A percentile compares a stretch with the other conserved stretches of the same genome.
phyloP scores from a whole-genome alignment of 2,797 vertebrate genomes.

The Macrochelys suwanniensis region DNA sequence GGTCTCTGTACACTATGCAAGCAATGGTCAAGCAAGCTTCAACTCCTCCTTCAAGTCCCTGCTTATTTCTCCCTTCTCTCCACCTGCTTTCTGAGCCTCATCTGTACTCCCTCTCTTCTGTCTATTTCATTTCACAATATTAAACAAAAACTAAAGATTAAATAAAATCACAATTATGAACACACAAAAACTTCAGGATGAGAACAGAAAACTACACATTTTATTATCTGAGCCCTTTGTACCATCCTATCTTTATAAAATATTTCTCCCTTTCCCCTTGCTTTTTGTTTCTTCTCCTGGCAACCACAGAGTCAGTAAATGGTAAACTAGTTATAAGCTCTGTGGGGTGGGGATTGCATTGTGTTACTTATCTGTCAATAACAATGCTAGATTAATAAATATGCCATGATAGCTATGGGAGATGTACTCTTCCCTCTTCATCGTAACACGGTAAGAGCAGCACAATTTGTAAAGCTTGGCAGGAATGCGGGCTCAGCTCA shows the following conservation, averaged over 20 bases:
- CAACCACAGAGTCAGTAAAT: constrained; percentile 50
- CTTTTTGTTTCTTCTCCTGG: constrained; percentile 45
- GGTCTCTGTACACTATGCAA: neutral
- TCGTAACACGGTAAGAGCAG: neutral
- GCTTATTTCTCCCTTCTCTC: neutral
- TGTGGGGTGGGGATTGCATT: constrained; percentile 56
- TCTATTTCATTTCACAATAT: constrained; percentile 44
- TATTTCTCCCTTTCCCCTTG: constrained; percentile 37
- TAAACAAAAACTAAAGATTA: neutral
- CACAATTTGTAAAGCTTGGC: constrained; percentile 41
- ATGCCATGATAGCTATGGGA: constrained; percentile 50
- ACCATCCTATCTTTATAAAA: constrained; percentile 28
- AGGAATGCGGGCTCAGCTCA: neutral
- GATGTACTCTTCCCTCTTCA: constrained; percentile 46
- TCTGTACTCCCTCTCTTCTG: constrained; percentile 27
- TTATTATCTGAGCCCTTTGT: constrained; percentile 60
- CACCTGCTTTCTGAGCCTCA: neutral
- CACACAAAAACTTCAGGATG: neutral
- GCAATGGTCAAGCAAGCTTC: constrained; percentile 37
- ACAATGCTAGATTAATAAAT: constrained; percentile 58
- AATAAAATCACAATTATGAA: constrained; percentile 52
- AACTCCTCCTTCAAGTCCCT: neutral
- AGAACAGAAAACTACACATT: constrained; percentile 25
- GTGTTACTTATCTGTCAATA: constrained; percentile 64
- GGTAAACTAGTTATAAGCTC: constrained; percentile 64